phyloP scores from a whole-genome alignment of 2,797 vertebrate genomes.

The Cossypha niveicapilla region DNA sequence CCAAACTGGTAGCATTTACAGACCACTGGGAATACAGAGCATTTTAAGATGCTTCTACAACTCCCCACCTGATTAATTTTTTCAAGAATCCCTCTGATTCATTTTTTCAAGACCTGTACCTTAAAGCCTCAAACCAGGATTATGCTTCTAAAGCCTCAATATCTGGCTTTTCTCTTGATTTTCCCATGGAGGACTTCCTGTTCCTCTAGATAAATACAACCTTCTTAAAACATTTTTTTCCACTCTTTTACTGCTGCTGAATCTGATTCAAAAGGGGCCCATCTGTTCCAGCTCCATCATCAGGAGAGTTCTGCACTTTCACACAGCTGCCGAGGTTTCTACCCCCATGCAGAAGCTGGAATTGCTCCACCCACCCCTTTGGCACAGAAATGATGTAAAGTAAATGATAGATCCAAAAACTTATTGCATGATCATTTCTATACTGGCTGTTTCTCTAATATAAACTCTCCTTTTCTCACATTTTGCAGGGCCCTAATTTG shows the following conservation, averaged over 20 bases:
- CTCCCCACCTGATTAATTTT: not conserved
- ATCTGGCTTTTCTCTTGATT: conserved; percentile 19
- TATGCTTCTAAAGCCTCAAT: not conserved
- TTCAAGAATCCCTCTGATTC: not conserved
- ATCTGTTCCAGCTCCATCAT: conserved; percentile 33
- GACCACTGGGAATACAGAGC: not conserved
- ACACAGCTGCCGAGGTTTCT: conserved; percentile 12
- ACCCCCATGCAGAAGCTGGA: not conserved
- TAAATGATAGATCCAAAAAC: not conserved
- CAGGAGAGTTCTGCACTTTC: conserved; percentile 2
- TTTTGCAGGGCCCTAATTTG: not conserved
- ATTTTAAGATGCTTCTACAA: not conserved
- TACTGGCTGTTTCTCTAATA: not conserved
- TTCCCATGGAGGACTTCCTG: conserved; percentile 29
- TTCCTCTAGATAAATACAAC: conserved; percentile 1
- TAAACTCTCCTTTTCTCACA: not conserved
- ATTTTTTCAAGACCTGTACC: not conserved
- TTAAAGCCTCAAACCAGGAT: not conserved
- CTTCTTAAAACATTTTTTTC: not conserved
- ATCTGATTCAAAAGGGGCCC: conserved; percentile 48
- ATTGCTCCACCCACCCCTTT: not conserved
- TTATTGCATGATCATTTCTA: not conserved
- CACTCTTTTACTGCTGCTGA: conserved; percentile 43
- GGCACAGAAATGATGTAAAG: not conserved
- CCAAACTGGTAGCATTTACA: not conserved